A percentile compares a stretch with the other conserved stretches of the same genome.
Evolutionary conservation across 2,113 vertebrate species (phyloP).

Genomic region (Progne subis): DNA sequence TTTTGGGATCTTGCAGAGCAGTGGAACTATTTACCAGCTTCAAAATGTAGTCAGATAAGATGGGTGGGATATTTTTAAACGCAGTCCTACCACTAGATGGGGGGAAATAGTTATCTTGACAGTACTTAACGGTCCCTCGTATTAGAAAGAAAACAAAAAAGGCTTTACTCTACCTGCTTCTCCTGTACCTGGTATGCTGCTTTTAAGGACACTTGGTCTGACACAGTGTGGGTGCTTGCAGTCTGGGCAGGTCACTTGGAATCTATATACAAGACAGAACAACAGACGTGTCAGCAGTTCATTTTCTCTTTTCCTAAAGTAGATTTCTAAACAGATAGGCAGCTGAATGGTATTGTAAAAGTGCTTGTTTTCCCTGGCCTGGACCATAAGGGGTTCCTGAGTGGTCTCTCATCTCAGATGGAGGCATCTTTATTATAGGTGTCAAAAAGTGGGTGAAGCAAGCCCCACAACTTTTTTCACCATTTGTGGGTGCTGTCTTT

Average conservation of each 20-base stretch:
- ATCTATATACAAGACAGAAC: not conserved
- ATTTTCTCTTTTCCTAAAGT: not conserved
- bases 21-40: not conserved
- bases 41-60: not conserved
- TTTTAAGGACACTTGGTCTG: not conserved
- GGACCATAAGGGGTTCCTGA: not conserved
- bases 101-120: not conserved
- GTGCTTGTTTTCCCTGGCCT: not conserved
- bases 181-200: not conserved
- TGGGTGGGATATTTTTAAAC: not conserved
- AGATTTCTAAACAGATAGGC: not conserved
- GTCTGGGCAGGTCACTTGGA: rapidly evolving
- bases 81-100: slow-evolving; percentile 8
- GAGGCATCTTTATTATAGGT: not conserved
- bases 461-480: not conserved
- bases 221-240: not conserved
- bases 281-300: not conserved
- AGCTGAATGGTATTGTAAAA: not conserved
- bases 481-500: not conserved
- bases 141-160: not conserved
- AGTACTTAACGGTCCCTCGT: not conserved
- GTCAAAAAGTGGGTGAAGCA: not conserved
- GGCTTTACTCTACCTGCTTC: not conserved
- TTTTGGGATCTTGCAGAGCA: not conserved
- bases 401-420: not conserved